A percentile compares a stretch with the other conserved stretches of the same genome.
These are phyloP conservation scores for Zaprionus camerounensis DNA, from an alignment of 1,140 invertebrate species.

Conservation along the genomic window DNA sequence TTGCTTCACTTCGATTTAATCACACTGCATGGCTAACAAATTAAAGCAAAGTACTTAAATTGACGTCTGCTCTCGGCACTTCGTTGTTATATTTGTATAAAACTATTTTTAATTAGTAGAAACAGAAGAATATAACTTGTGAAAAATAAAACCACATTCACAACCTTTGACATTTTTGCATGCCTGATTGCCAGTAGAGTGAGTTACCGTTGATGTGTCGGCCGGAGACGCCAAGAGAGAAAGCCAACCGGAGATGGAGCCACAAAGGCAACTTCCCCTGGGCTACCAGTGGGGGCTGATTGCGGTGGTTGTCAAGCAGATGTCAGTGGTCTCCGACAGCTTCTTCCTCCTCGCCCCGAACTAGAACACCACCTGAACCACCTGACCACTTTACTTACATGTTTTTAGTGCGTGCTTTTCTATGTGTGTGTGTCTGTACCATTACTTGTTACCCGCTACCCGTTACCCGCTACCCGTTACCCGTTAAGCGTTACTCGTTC, in stretches of 20 bases:
- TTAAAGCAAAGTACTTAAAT: no score
- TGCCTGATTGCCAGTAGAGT: slow-evolving; percentile 48
- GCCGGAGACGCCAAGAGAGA: slow-evolving; percentile 23
- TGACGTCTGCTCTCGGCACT: background rate
- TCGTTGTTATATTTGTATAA: background rate
- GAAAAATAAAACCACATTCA: slow-evolving; percentile 18
- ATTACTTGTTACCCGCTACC: slow-evolving; percentile 32
- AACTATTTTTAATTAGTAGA: slow-evolving; percentile 23
- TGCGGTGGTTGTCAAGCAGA: slow-evolving; percentile 10
- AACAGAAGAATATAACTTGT: background rate
- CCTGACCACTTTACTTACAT: slow-evolving; percentile 31
- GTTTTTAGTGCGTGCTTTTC: slow-evolving; percentile 47
- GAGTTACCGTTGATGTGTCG: slow-evolving; percentile 38
- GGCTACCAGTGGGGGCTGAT: background rate
- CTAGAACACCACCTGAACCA: slow-evolving; percentile 25
- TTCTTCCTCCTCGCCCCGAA: slow-evolving; percentile 1
- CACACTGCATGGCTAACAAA: background rate
- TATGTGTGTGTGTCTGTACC: slow-evolving; percentile 27
- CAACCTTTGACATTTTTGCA: slow-evolving; percentile 31
- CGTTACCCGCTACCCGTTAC: slow-evolving; percentile 29
- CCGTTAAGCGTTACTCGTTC: slow-evolving; percentile 10
- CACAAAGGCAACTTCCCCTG: background rate
- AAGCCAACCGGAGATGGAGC: slow-evolving; percentile 11
- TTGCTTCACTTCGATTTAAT: background rate
- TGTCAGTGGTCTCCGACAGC: slow-evolving; percentile 41